Evolutionary conservation across 2,797 vertebrate genomes (phyloP), one percentile per base, ranked within the genome.

Genomic region (Aselliscus stoliczkanus): DNA sequence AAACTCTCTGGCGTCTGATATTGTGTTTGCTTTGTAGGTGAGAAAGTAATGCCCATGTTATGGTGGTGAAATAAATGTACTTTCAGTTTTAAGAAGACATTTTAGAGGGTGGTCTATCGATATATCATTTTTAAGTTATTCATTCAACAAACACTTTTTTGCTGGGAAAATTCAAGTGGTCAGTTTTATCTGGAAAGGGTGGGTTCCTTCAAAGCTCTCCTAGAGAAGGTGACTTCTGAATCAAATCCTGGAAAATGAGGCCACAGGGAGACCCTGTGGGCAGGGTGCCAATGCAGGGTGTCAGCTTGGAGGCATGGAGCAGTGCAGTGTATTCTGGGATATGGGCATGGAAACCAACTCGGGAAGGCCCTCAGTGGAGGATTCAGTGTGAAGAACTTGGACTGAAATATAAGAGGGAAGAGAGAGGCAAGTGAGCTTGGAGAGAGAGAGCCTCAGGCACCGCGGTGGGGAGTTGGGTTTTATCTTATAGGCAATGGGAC

Each of bases 11-110:
- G 15, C 76, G 90, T 93, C 42, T 56, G 67, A 88, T 23, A 25
- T 73, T 83, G 70, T 81, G 27, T 29, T 56, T 56, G 17, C 73
- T 92, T 83, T 37, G 21, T 83, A 81, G 67, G 34, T 42, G 29
- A 50, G 62, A 69, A 84, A 67, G 72, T 4, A 34, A 39, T 44
- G 52, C 15, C 58, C 27, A 13, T 70, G 1, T 76, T 42, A 50
- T n/a, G 18, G 47, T 39, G 23, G 34, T 39, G 44, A 50, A 3
- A 62, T 67, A 58, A 76, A 44, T 14, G 18, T 12, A 42, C 15
- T 39, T 72, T 73, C 29, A 27, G 50, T 70, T 92, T 83, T 50
- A 65, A 69, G 50, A 50, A 62, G 44, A 70, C 12, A 8, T 37
- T 3, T 31, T 42, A 54, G 60, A 42, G 39, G 21, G n/a, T 58